These are phyloP conservation scores for Cephalopachus bancanus DNA, from an alignment of 2,797 vertebrate species.

Conservation along the genomic window DNA sequence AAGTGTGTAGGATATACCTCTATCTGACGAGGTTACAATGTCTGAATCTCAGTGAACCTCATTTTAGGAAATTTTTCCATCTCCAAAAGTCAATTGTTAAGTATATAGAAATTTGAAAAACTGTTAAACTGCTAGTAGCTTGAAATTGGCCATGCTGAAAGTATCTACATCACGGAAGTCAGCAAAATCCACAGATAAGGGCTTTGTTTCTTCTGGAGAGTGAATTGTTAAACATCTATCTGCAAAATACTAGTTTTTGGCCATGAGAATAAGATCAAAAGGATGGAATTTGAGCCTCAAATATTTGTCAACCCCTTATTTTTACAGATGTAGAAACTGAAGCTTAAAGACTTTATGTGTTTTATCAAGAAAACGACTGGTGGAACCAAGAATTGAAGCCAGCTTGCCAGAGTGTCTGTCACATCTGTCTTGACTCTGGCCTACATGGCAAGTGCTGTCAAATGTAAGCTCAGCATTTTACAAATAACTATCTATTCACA, in stretches of 20 bases:
- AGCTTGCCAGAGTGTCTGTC: background rate
- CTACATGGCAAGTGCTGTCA: background rate
- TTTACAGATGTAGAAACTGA: background rate
- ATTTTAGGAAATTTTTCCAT: constrained; percentile 5
- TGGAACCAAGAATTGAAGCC: background rate
- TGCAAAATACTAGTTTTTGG: background rate
- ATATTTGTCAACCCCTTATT: background rate
- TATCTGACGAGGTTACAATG: background rate
- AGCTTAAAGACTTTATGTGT: background rate
- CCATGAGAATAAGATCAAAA: background rate
- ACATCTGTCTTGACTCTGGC: background rate
- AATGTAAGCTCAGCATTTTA: background rate
- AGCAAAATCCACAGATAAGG: background rate
- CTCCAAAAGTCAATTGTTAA: background rate
- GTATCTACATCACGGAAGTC: background rate
- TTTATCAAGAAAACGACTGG: background rate
- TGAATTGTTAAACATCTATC: background rate
- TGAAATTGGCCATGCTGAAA: background rate
- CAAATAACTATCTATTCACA: background rate
- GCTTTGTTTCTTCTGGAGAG: background rate
- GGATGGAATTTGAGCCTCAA: background rate
- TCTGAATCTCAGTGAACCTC: background rate
- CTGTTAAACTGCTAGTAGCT: background rate
- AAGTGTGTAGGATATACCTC: background rate
- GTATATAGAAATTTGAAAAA: constrained; percentile 15